phyloP scores from a whole-genome alignment of 2,888 invertebrate species.

The Drosophila trichaetosa region DNA sequence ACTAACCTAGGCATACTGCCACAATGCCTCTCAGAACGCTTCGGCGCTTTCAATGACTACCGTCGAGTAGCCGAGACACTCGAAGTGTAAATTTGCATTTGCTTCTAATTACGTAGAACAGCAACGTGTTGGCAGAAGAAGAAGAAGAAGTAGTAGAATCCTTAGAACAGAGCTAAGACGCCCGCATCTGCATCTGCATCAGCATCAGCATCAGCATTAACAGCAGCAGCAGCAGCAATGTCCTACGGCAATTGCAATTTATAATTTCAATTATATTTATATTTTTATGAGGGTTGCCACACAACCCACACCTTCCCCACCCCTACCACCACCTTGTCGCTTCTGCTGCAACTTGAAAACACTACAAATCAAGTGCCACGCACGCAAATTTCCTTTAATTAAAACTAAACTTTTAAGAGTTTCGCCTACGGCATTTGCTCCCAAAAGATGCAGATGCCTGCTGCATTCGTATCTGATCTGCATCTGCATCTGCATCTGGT shows the following conservation, averaged over 20 bases:
- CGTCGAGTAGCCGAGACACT: conserved; percentile 66
- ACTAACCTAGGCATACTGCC: neutral
- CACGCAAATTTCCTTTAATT: conserved; percentile 78
- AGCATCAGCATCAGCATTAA: conserved; percentile 2
- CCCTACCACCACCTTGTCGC: neutral
- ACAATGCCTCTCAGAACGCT: conserved; percentile 50
- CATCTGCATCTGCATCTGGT: conserved; percentile 27
- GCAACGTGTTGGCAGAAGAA: conserved; percentile 17
- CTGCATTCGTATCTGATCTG: conserved; percentile 30
- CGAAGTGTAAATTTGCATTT: conserved; percentile 75
- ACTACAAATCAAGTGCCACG: conserved; percentile 78
- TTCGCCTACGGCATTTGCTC: conserved; percentile 30
- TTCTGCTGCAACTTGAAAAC: conserved; percentile 49
- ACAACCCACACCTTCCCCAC: neutral
- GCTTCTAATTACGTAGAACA: conserved; percentile 70
- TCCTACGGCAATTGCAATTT: conserved; percentile 70
- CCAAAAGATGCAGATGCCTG: conserved; percentile 9
- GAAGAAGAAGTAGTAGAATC: conserved; percentile 11
- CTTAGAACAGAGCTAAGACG: conserved; percentile 22
- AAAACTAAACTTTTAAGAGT: conserved; percentile 77
- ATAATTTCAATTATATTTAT: conserved; percentile 78
- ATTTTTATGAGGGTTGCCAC: conserved; percentile 59
- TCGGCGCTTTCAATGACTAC: conserved; percentile 71
- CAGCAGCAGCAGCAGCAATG: conserved; percentile 19
- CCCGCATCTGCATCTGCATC: conserved; percentile 45